A percentile compares a stretch with the other conserved stretches of the same genome.
Evolutionary conservation across 2,113 vertebrate genomes (phyloP).

Genomic region (Procavia capensis): DNA sequence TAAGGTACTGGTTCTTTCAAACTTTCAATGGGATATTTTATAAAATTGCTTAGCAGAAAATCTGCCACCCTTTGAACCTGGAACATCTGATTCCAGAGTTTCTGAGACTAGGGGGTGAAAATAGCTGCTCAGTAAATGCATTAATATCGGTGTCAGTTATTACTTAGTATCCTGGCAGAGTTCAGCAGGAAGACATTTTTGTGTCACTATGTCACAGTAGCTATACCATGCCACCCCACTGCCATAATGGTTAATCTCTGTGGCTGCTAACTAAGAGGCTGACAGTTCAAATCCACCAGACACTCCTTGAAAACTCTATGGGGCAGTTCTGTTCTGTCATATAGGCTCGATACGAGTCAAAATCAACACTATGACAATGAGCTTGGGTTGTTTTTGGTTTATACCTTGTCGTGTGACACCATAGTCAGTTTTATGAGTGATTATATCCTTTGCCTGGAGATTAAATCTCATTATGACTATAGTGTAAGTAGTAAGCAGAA

Average conservation of each 20-base stretch:
- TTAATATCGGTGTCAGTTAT: background rate
- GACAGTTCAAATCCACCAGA: too few species aligned
- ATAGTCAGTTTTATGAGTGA: background rate
- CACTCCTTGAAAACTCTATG: too few species aligned
- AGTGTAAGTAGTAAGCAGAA: background rate
- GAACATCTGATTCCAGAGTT: too few species aligned
- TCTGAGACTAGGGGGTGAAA: too few species aligned
- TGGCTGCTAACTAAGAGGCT: too few species aligned
- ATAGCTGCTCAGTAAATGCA: background rate
- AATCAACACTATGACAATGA: too few species aligned
- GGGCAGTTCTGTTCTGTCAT: too few species aligned
- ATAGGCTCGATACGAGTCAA: too few species aligned
- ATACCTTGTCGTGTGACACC: background rate
- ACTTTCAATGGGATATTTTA: background rate
- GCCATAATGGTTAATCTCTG: too few species aligned
- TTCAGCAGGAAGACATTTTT: background rate
- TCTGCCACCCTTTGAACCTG: background rate
- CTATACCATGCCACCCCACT: background rate
- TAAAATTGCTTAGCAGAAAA: background rate
- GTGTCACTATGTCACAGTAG: background rate
- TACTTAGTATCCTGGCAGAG: background rate
- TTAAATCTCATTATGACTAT: background rate
- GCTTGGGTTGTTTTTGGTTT: too few species aligned
- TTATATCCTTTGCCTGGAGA: background rate
- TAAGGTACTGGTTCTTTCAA: background rate